Conservation (phyloP, 2,797 vertebrate genomes). For the Hoplostethus mediterraneus region DNA sequence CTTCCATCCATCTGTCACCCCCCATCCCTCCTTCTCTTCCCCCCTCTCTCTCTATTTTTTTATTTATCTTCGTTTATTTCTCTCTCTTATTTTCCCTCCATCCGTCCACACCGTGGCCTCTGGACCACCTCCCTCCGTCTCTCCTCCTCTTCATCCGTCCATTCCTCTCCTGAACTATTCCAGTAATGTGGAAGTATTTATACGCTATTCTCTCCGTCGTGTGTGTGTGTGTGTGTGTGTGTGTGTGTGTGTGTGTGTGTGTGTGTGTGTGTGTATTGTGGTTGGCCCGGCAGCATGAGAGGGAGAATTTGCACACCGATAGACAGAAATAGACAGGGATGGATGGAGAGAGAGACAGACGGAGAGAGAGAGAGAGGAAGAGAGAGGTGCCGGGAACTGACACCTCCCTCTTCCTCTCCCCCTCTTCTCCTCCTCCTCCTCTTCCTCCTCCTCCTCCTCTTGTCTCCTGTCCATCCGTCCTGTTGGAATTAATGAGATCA, state of each 20-base stretch:
- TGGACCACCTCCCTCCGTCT: slow-evolving; percentile 62
- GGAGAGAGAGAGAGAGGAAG: not conserved
- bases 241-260: slow-evolving; percentile 34
- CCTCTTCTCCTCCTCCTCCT: not conserved
- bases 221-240: slow-evolving; percentile 20
- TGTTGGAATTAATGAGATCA: slow-evolving; percentile 46
- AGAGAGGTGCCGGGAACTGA: slow-evolving; percentile 26
- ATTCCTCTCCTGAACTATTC: slow-evolving; percentile 65
- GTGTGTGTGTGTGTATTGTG: slow-evolving; percentile 72
- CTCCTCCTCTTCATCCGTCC: slow-evolving; percentile 58
- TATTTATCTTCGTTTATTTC: slow-evolving; percentile 2
- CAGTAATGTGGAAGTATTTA: slow-evolving; percentile 79
- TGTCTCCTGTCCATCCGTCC: not conserved
- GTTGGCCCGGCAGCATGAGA: slow-evolving; percentile 71
- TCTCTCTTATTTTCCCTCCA: slow-evolving; percentile 49
- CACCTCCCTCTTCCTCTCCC: not conserved
- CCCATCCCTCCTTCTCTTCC: no score
- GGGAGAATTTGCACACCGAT: slow-evolving; percentile 58
- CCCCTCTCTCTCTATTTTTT: no score
- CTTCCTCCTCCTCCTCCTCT: not conserved
- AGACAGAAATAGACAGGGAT: slow-evolving; percentile 30
- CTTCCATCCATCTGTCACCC: slow-evolving; percentile 19
- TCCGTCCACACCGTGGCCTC: slow-evolving; percentile 62
- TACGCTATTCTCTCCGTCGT: slow-evolving; percentile 49
- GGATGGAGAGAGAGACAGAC: slow-evolving; percentile 21